These are phyloP conservation scores for Pitangus sulphuratus DNA, from an alignment of 2,797 vertebrate genomes.

Conservation along the genomic window DNA sequence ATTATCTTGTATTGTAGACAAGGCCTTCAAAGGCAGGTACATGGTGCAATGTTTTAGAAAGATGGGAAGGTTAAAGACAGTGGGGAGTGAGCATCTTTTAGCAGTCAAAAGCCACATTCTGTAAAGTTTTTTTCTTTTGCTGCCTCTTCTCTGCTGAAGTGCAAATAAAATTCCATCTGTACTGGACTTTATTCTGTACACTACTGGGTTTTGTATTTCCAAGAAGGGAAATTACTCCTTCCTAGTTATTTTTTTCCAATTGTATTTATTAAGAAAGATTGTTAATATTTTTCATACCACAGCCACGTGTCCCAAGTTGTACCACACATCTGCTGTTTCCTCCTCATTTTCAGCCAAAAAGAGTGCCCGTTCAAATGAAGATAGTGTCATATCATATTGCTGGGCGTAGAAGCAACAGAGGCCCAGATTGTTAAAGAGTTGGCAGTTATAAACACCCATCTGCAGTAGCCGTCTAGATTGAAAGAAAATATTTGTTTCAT, in stretches of 20 bases:
- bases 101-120: not conserved
- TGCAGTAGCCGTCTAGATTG: conserved; percentile 89
- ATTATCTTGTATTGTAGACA: not conserved
- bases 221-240: not conserved
- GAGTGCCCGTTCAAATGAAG: conserved; percentile 93
- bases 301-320: conserved; percentile 94
- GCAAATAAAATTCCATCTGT: not conserved
- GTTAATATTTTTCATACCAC: conserved; percentile 82
- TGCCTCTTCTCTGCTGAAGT: not conserved
- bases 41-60: not conserved
- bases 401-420: conserved; percentile 98
- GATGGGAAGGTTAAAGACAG: not conserved
- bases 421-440: conserved; percentile 97
- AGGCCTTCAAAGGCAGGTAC: not conserved
- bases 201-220: not conserved
- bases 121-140: not conserved
- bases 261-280: not conserved
- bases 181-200: not conserved
- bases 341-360: conserved; percentile 89
- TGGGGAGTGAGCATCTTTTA: not conserved
- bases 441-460: conserved; percentile 98
- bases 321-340: conserved; percentile 95
- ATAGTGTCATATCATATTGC: conserved; percentile 98
- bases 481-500: conserved; percentile 7
- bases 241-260: not conserved